These are phyloP conservation scores for Schlechtendalia chinensis DNA, from an alignment of 1,140 invertebrate species.

Conservation along the genomic window DNA sequence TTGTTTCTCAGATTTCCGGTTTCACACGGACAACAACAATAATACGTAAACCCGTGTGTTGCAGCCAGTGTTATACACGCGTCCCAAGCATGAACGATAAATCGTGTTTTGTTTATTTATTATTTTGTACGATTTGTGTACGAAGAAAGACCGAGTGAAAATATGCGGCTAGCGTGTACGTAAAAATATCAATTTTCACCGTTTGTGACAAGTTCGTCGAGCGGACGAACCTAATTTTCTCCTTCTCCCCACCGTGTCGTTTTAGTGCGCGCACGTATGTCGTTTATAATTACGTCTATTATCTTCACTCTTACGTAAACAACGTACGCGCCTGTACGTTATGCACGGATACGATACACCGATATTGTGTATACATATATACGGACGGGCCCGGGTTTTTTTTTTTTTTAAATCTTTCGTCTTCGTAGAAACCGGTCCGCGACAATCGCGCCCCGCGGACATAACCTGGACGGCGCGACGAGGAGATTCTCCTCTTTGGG, in stretches of 20 bases:
- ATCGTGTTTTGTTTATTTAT: too few species aligned
- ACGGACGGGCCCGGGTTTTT: neutral
- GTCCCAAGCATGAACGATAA: too few species aligned
- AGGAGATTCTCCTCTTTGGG: neutral
- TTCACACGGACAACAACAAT: too few species aligned
- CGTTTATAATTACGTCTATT: slow-evolving; percentile 17
- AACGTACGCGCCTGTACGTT: neutral
- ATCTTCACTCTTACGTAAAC: neutral
- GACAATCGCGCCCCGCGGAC: neutral
- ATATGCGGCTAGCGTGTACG: too few species aligned
- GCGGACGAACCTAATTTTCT: neutral
- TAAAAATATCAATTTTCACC: neutral
- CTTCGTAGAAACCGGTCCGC: slow-evolving; percentile 26
- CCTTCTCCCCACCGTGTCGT: neutral
- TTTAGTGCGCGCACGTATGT: neutral
- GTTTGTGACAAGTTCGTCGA: neutral
- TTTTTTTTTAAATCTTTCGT: neutral
- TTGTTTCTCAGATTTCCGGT: too few species aligned
- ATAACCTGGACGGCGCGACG: too few species aligned
- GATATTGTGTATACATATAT: neutral
- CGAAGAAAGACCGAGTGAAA: too few species aligned
- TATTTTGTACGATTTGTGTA: too few species aligned
- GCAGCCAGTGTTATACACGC: too few species aligned
- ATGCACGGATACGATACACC: too few species aligned
- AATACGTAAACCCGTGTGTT: too few species aligned